phyloP scores from a whole-genome alignment of 2,888 invertebrate species.

The Hirtodrosophila histrioides region DNA sequence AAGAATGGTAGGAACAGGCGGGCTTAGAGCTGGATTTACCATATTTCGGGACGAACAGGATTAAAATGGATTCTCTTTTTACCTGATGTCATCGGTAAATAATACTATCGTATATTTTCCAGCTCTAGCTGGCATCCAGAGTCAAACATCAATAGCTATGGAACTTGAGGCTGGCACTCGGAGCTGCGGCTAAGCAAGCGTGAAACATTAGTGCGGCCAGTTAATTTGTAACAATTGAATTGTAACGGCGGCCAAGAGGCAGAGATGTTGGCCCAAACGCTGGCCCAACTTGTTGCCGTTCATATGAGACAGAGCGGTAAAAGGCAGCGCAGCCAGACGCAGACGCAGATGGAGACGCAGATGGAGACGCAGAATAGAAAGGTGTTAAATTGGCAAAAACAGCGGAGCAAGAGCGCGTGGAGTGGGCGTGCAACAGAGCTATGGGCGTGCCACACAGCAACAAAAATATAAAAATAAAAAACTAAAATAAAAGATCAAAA shows the following conservation, averaged over 20 bases:
- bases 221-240: conserved; percentile 79
- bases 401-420: conserved; percentile 23
- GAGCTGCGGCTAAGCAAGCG: conserved; percentile 60
- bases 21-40: too few relatives aligned
- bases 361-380: conserved; percentile 64
- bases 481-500: conserved; percentile 13
- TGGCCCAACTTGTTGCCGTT: conserved; percentile 3
- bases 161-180: conserved; percentile 3
- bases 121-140: conserved; percentile 6
- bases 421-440: conserved; percentile 31
- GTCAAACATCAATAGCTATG: conserved; percentile 43
- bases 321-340: conserved; percentile 45
- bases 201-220: conserved; percentile 73
- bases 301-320: conserved; percentile 52
- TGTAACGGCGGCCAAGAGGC: conserved; percentile 60
- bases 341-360: too few relatives aligned
- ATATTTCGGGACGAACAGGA: too few relatives aligned
- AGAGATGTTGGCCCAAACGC: conserved; percentile 17
- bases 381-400: conserved; percentile 74
- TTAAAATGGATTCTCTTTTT: too few relatives aligned
- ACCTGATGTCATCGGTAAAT: too few relatives aligned
- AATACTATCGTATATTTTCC: too few relatives aligned
- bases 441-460: conserved; percentile 52
- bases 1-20: too few relatives aligned
- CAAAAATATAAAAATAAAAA: conserved; percentile 7